Base-by-base conservation (phyloP, 2,888 invertebrate genomes). In the Hyalella azteca region DNA sequence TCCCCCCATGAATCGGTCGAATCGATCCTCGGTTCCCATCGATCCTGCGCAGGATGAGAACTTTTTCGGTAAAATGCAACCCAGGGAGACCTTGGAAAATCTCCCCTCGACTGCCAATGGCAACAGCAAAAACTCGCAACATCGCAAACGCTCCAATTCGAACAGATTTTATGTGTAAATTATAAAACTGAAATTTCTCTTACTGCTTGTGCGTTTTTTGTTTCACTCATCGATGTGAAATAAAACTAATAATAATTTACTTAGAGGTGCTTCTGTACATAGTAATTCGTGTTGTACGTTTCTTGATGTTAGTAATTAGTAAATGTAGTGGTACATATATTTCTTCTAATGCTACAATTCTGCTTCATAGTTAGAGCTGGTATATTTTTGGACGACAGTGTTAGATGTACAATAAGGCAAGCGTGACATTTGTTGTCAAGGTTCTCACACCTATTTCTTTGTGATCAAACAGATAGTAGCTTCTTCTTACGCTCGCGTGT, bases 121-220 rank as follows among this genome's bases (percentile, higher is more conserved):
- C 13, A 29, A 45, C 22, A 73, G 22, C 39, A 73, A 41, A 60
- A 73, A 19, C 41, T n/a, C 4, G 19, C 45, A 26, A 26, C 75
- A 26, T 19, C 40, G 75, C n/a, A 40, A 41, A 32, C 40, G 75
- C 29, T 75, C 75, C 36, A 26, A 75, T n/a, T 45, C 41, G 41
- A 75, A 75, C 45, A 40, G 45, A 75, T 75, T 75, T 75, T 75
- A 75, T 75, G 75, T 75, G 41, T 75, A 75, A 75, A 45, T 75
- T 75, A 75, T 75, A 36, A 66, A 36, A 19, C 36, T 19, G 66
- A 36, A n/a, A 13, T 66, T n/a, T 66, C 36, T 66, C 39, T 9
- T 66, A 36, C 32, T 32, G 11, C 36, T 66, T 36, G 36, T 66
- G 66, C 39, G 66, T 36, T 29, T 66, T 66, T 36, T 66, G 7